phyloP scores from a whole-genome alignment of 2,797 vertebrate species.

The Melanotaenia boesemani region DNA sequence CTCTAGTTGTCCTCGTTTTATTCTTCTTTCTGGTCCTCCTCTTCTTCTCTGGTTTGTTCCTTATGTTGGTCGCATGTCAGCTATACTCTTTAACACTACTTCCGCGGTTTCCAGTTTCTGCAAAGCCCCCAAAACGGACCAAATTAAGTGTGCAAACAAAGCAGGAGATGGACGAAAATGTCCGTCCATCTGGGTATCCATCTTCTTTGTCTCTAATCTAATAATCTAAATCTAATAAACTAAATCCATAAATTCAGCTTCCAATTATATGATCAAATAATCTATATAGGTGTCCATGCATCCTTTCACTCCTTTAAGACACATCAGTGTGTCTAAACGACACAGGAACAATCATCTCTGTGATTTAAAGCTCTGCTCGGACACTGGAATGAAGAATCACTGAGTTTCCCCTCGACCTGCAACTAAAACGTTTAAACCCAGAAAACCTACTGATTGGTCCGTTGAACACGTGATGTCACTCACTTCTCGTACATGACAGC shows the following conservation, averaged over 20 bases:
- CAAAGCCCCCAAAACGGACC: too few relatives aligned
- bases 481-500: conserved; percentile 13
- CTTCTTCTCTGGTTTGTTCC: too few relatives aligned
- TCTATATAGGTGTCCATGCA: neutral
- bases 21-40: too few relatives aligned
- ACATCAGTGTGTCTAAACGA: neutral
- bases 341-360: neutral
- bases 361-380: neutral
- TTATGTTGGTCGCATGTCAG: too few relatives aligned
- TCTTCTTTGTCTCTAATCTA: too few relatives aligned
- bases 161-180: too few relatives aligned
- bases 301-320: neutral
- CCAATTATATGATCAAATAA: neutral
- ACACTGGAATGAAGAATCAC: neutral
- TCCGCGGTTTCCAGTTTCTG: too few relatives aligned
- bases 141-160: too few relatives aligned
- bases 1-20: too few relatives aligned
- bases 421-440: neutral
- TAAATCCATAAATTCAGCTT: neutral
- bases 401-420: neutral
- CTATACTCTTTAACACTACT: too few relatives aligned
- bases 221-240: too few relatives aligned
- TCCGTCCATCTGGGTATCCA: too few relatives aligned
- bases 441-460: neutral
- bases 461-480: neutral